These are phyloP conservation scores for Hylaeus volcanicus DNA, from an alignment of 1,140 invertebrate species.

Conservation along the genomic window DNA sequence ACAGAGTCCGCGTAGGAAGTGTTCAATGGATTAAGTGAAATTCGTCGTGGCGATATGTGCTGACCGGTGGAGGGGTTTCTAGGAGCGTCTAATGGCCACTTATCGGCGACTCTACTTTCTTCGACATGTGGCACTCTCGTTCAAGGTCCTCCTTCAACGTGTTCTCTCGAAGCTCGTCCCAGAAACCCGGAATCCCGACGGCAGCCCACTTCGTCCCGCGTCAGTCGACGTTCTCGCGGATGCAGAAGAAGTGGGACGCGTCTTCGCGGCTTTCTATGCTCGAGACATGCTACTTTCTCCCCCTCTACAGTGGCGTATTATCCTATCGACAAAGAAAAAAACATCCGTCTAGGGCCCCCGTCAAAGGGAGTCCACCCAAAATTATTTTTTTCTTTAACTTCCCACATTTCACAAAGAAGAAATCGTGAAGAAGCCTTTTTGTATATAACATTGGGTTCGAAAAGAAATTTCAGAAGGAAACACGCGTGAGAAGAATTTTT, in stretches of 20 bases:
- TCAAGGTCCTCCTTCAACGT: slow-evolving; percentile 66
- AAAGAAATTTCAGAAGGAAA: no score
- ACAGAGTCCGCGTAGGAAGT: no score
- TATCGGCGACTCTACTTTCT: slow-evolving; percentile 72
- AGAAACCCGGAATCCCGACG: slow-evolving; percentile 67
- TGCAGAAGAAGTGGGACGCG: slow-evolving; percentile 56
- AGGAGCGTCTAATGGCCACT: slow-evolving; percentile 49
- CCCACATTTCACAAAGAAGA: no score
- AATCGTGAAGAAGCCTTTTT: no score
- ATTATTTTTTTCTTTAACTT: no score
- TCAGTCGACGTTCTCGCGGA: slow-evolving; percentile 55
- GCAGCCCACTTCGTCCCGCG: slow-evolving; percentile 47
- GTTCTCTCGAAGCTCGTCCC: slow-evolving; percentile 54
- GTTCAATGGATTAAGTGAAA: slow-evolving; percentile 33
- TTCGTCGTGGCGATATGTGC: not conserved
- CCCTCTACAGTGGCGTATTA: not conserved
- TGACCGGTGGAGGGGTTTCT: slow-evolving; percentile 31
- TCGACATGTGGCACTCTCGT: slow-evolving; percentile 70
- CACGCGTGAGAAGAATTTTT: no score
- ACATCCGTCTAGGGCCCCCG: no score
- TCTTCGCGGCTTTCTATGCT: slow-evolving; percentile 48
- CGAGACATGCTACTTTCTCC: slow-evolving; percentile 7
- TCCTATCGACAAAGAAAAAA: no score
- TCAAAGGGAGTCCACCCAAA: no score
- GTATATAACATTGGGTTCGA: no score